Conservation (phyloP, 92 coral and sea anemone species). For the Palythoa grandiflora region DNA sequence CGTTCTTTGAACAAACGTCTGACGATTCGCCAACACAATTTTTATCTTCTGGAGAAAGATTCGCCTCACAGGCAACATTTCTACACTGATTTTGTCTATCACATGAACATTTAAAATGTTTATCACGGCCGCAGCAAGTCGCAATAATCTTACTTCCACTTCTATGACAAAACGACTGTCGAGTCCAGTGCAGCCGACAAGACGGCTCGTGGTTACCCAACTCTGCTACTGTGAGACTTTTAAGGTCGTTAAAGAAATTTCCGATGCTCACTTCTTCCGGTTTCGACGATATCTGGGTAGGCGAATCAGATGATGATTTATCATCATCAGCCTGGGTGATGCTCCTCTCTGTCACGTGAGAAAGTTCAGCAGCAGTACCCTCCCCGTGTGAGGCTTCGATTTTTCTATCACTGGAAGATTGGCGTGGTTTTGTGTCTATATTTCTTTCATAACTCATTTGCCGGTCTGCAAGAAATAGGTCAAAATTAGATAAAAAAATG, state of each 20-base stretch:
- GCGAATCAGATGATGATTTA: background rate
- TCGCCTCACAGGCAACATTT: background rate
- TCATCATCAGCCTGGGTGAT: background rate
- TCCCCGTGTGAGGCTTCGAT: too few species aligned
- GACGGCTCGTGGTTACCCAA: slow-evolving; percentile 24
- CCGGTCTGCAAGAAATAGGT: background rate
- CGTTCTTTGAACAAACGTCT: background rate
- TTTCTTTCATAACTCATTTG: background rate
- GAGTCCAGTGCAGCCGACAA: slow-evolving; percentile 32
- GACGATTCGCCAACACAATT: background rate
- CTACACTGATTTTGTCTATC: background rate
- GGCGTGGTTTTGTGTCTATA: background rate
- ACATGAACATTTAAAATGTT: slow-evolving; percentile 19
- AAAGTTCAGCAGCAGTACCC: background rate
- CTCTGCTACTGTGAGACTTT: slow-evolving; percentile 12
- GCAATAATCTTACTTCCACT: background rate
- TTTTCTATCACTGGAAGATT: background rate
- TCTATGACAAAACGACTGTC: slow-evolving; percentile 34
- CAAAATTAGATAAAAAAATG: background rate
- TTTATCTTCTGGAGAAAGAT: background rate
- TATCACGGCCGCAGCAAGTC: slow-evolving; percentile 1
- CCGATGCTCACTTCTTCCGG: background rate
- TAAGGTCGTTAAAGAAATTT: slow-evolving; percentile 24
- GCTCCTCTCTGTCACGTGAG: background rate
- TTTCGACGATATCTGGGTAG: background rate